Percentiles rank a stretch among this genome's conserved stretches.
phyloP scores from a whole-genome alignment of 2,113 vertebrate genomes.

The Corapipo altera region DNA sequence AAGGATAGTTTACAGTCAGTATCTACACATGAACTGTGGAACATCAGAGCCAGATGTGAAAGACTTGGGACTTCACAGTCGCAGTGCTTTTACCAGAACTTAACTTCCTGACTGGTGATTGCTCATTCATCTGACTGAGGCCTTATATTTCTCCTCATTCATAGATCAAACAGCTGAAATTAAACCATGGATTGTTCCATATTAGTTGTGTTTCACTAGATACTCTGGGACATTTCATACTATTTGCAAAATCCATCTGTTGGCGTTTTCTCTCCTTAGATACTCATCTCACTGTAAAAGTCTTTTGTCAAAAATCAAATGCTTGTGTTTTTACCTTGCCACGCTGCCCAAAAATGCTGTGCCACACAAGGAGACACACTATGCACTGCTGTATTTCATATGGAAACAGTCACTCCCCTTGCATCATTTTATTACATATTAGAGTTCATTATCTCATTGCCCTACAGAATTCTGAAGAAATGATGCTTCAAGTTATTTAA shows the following conservation, averaged over 20 bases:
- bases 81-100: neutral
- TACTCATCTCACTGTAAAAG: neutral
- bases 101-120: neutral
- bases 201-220: neutral
- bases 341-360: neutral
- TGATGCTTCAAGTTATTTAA: neutral
- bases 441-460: neutral
- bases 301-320: neutral
- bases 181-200: neutral
- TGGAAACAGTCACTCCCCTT: neutral
- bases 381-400: neutral
- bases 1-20: neutral
- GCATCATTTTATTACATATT: neutral
- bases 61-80: neutral
- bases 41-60: neutral
- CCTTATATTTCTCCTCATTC: neutral
- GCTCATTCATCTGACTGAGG: neutral
- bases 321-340: neutral
- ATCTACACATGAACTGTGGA: rapidly evolving
- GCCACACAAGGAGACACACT: neutral
- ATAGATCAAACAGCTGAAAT: neutral
- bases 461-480: neutral
- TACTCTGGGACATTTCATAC: neutral
- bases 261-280: neutral
- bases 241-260: neutral